Evolutionary conservation across 2,888 invertebrate genomes (phyloP), one percentile per base, ranked within the genome.

Genomic region (Meghimatium bilineatum): DNA sequence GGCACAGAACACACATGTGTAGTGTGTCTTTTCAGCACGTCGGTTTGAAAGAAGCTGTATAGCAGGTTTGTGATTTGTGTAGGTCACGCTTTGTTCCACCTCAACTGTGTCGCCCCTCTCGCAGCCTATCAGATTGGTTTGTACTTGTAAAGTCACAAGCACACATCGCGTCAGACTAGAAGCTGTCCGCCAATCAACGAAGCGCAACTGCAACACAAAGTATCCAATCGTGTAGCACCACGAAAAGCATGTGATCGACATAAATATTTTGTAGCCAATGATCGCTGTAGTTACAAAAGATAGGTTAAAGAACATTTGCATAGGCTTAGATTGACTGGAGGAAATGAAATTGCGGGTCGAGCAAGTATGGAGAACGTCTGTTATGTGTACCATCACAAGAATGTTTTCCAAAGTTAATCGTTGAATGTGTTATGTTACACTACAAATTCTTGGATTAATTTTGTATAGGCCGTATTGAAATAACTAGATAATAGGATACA

Each of bases 51-150:
- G 5, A 12, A 26, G 60, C 60, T n/a, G n/a, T n/a, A n/a, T n/a
- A 26, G 26, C 5, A 56, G 5, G 17, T 3, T 17, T 23, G n/a
- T n/a, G n/a, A n/a, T n/a, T n/a, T n/a, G n/a, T n/a, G 5, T 12
- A 29, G 29, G 63, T 63, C 63, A 63, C 10, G 63, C 6, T 63
- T 63, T 63, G 2, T 1, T 36, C 26, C 71, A 38, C 26, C 38
- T 23, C 23, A 56, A 20, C 38, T 20, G 71, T 36, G 71, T 36
- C 71, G 10, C 36, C 34, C 20, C 56, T 56, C 8, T 1, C 17
- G 29, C 38, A 38, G 71, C 56, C 56, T 23, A 63, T 72, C 72
- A 72, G 72, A 76, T 76, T 56, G 76, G 76, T 36, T 76, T n/a
- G 34, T 34, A 10, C 76, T 26, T 2, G 34, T 34, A 20, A 29